phyloP scores from a whole-genome alignment of 2,797 vertebrate genomes.

The Toxotes lorentzi region DNA sequence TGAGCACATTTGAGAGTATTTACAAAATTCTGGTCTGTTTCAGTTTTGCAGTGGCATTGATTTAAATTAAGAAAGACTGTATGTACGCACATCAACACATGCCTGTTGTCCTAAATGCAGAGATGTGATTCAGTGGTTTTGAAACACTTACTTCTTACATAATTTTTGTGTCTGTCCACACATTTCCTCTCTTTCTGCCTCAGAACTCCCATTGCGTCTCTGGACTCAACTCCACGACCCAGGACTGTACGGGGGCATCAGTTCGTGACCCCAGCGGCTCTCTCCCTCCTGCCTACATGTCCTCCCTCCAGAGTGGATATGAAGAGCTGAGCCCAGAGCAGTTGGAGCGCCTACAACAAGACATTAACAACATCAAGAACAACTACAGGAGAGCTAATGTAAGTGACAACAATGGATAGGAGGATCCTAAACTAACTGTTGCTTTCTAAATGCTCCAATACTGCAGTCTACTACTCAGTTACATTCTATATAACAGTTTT shows the following conservation, averaged over 20 bases:
- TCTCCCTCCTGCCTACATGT: conserved; percentile 83
- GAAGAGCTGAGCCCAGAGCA: conserved; percentile 89
- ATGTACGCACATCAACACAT: neutral
- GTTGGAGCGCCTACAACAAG: conserved; percentile 85
- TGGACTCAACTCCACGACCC: conserved; percentile 87
- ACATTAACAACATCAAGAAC: conserved; percentile 86
- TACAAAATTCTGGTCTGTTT: neutral
- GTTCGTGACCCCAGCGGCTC: conserved; percentile 81
- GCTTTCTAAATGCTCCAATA: neutral
- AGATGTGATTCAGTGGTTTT: neutral
- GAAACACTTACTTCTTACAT: neutral
- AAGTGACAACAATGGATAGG: conserved; percentile 30
- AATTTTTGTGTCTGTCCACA: neutral
- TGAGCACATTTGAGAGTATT: neutral
- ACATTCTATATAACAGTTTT: neutral
- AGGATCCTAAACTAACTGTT: neutral
- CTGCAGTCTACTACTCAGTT: neutral
- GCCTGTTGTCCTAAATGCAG: neutral
- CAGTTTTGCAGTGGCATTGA: neutral
- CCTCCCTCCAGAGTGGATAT: conserved; percentile 87
- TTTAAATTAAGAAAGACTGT: neutral
- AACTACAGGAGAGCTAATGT: conserved; percentile 87
- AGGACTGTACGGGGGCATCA: conserved; percentile 82
- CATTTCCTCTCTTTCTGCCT: neutral
- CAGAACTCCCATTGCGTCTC: conserved; percentile 88